These are phyloP conservation scores for Chrosomus eos DNA, from an alignment of 2,797 vertebrate genomes.

Conservation along the genomic window DNA sequence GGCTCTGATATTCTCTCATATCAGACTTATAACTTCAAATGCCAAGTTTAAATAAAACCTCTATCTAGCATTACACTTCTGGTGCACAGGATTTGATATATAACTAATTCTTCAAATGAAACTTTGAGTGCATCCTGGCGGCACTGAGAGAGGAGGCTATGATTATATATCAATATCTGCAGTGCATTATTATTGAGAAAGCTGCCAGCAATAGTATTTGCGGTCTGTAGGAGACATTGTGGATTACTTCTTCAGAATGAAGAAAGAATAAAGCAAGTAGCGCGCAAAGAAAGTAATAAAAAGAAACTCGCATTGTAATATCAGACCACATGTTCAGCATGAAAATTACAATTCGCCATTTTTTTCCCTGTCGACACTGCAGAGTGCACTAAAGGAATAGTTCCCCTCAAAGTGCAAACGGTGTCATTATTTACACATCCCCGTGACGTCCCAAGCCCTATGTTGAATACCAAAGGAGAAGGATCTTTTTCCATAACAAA, in stretches of 20 bases:
- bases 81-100: conserved; percentile 18
- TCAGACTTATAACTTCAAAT: conserved; percentile 37
- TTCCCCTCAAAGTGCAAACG: background rate
- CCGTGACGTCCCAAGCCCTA: background rate
- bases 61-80: conserved; percentile 7
- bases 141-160: background rate
- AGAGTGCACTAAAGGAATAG: background rate
- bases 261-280: conserved; percentile 7
- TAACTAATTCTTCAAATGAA: conserved; percentile 31
- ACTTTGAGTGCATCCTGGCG: conserved; percentile 20
- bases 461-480: background rate
- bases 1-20: conserved; percentile 11
- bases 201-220: conserved; percentile 1
- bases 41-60: conserved; percentile 36
- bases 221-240: background rate
- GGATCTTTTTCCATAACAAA: background rate
- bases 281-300: background rate
- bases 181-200: conserved; percentile 40
- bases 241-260: conserved; percentile 16
- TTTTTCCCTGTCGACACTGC: background rate
- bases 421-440: background rate
- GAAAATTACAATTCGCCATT: conserved; percentile 26
- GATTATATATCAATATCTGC: conserved; percentile 40
- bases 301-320: background rate
- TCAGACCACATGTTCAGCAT: conserved; percentile 14